phyloP scores from a whole-genome alignment of 2,888 invertebrate genomes.

The Hyalella azteca region DNA sequence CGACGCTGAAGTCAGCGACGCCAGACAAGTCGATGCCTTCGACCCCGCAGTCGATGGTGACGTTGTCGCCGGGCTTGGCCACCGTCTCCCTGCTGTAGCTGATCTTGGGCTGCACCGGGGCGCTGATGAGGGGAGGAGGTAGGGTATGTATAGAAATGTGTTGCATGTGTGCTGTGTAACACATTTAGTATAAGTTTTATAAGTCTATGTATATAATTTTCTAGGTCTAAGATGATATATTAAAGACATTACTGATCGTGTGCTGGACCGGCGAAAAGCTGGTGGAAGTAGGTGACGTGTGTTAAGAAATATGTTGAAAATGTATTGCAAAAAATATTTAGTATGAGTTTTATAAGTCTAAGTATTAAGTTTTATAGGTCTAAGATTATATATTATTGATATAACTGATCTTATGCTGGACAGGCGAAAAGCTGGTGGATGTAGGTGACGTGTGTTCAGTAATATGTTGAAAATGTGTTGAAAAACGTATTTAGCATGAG shows the following conservation, averaged over 20 bases:
- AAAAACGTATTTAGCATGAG: neutral
- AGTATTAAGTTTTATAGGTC: no score
- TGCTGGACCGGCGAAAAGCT: neutral
- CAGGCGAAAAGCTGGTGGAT: neutral
- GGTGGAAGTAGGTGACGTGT: neutral
- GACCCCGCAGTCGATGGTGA: conserved; percentile 51
- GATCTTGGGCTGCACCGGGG: conserved; percentile 43
- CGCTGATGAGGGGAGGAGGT: neutral
- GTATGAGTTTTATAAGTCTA: neutral
- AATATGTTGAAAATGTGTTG: neutral
- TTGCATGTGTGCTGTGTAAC: neutral
- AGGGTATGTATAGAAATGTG: neutral
- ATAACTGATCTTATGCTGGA: neutral
- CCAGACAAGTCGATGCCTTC: conserved; percentile 49
- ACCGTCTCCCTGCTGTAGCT: conserved; percentile 54
- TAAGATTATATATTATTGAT: neutral
- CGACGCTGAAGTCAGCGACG: conserved; percentile 46
- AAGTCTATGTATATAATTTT: no score
- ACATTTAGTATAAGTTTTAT: neutral
- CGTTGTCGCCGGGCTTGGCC: conserved; percentile 42
- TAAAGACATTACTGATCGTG: neutral
- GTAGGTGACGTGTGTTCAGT: neutral
- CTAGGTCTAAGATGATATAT: neutral
- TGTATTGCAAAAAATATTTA: neutral
- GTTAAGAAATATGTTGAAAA: neutral